These are phyloP conservation scores for Caenorhabditis sinica DNA, from an alignment of 2,888 invertebrate genomes.

Conservation along the genomic window DNA sequence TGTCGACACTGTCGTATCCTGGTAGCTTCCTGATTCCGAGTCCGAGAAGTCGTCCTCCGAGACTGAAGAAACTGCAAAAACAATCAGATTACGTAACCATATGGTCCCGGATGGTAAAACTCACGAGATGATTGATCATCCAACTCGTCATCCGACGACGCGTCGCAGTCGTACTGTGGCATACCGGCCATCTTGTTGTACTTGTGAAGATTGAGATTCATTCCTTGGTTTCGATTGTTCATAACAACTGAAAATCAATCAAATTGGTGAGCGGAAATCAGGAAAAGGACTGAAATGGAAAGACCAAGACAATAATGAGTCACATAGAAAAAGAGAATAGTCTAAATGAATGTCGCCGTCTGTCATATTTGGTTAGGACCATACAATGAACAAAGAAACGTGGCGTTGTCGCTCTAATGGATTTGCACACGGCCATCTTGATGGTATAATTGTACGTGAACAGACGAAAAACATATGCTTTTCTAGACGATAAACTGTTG, in stretches of 20 bases:
- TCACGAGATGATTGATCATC: slow-evolving; percentile 63
- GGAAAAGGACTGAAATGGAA: background rate
- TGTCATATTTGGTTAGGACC: slow-evolving; percentile 1
- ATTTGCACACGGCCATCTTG: too few relatives aligned
- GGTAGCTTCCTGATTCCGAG: slow-evolving; percentile 60
- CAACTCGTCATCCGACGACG: slow-evolving; percentile 55
- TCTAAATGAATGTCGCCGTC: background rate
- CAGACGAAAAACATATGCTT: too few relatives aligned
- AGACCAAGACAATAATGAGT: background rate
- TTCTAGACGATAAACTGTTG: background rate
- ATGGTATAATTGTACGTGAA: too few relatives aligned
- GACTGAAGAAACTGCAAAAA: slow-evolving; percentile 38
- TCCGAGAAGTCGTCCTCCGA: slow-evolving; percentile 59
- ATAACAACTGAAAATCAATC: slow-evolving; percentile 30
- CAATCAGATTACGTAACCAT: slow-evolving; percentile 1
- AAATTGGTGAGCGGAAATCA: background rate
- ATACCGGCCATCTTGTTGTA: slow-evolving; percentile 61
- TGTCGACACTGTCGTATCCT: slow-evolving; percentile 60
- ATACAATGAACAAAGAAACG: background rate
- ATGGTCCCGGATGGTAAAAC: slow-evolving; percentile 9
- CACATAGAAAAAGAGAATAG: background rate
- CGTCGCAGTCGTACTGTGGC: slow-evolving; percentile 57
- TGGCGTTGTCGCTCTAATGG: background rate
- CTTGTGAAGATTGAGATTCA: slow-evolving; percentile 60
- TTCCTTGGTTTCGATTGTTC: slow-evolving; percentile 40